Conservation (phyloP, 1,140 invertebrate genomes). For the Dufourea novaeangliae region DNA sequence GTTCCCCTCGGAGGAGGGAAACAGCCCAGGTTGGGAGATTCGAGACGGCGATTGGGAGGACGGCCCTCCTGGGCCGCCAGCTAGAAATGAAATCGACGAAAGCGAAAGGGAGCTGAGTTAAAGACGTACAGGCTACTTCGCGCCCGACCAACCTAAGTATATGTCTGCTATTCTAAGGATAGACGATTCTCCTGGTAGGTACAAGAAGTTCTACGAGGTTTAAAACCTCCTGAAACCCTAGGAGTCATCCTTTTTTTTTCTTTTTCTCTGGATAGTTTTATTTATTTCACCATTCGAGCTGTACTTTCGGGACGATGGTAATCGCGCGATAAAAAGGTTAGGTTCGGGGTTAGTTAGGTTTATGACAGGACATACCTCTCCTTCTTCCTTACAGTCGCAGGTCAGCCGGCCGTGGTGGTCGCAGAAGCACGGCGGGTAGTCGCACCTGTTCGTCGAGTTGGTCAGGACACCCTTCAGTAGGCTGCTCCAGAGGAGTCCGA, state of each 20-base stretch:
- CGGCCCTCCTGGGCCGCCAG: slow-evolving; percentile 17
- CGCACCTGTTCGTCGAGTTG: slow-evolving; percentile 81
- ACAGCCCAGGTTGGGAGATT: slow-evolving; percentile 35
- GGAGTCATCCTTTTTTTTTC: slow-evolving; percentile 6
- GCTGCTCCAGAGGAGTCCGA: slow-evolving; percentile 75
- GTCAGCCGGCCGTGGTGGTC: slow-evolving; percentile 83
- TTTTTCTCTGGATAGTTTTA: background rate
- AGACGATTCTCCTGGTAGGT: slow-evolving; percentile 24
- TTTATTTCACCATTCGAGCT: background rate
- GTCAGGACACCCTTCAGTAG: slow-evolving; percentile 68
- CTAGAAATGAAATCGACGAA: slow-evolving; percentile 43
- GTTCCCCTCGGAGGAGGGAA: too few species aligned
- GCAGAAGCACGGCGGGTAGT: slow-evolving; percentile 82
- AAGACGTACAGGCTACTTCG: slow-evolving; percentile 38
- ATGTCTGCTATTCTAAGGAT: too few species aligned
- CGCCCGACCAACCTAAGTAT: slow-evolving; percentile 32
- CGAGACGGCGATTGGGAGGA: slow-evolving; percentile 49
- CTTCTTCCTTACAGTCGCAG: slow-evolving; percentile 82
- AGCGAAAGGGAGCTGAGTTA: slow-evolving; percentile 50
- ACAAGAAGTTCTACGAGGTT: slow-evolving; percentile 27
- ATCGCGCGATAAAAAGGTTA: background rate
- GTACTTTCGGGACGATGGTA: background rate
- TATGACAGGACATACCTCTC: slow-evolving; percentile 77
- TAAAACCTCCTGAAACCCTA: slow-evolving; percentile 10
- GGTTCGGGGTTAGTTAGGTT: slow-evolving; percentile 3